Evolutionary conservation across 1,140 invertebrate genomes (phyloP).

Genomic region (Tribolium madens): DNA sequence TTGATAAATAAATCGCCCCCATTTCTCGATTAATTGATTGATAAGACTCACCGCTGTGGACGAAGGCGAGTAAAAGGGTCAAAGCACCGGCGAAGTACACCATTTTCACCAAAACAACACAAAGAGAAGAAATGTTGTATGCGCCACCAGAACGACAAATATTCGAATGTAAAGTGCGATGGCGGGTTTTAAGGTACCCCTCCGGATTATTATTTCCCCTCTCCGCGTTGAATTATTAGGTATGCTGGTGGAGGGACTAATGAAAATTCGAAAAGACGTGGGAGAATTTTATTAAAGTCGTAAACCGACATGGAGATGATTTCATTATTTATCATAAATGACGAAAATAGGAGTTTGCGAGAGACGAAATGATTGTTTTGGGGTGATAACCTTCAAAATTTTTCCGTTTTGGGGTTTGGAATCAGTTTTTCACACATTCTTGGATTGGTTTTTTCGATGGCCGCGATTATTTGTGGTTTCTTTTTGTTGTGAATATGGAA

Average conservation of each 20-base stretch:
- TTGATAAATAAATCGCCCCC: not conserved
- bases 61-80: not conserved
- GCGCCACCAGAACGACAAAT: not conserved
- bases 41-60: not conserved
- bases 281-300: constrained; percentile 25
- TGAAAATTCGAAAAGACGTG: constrained; percentile 35
- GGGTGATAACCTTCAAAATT: not conserved
- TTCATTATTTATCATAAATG: constrained; percentile 13
- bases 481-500: constrained; percentile 14
- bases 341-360: not conserved
- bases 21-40: not conserved
- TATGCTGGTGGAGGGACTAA: constrained; percentile 13
- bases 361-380: no score
- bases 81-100: not conserved
- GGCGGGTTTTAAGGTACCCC: constrained; percentile 19
- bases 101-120: not conserved
- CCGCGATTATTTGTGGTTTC: constrained; percentile 13
- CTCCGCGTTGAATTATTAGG: not conserved
- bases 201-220: not conserved
- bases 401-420: not conserved
- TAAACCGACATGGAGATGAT: constrained; percentile 20
- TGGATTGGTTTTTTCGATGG: not conserved
- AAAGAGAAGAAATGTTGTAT: not conserved
- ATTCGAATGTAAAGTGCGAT: not conserved
- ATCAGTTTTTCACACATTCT: constrained; percentile 4